Evolutionary conservation across 2,797 vertebrate species (phyloP), one percentile per base, ranked within the genome.

Genomic region (Falco biarmicus): DNA sequence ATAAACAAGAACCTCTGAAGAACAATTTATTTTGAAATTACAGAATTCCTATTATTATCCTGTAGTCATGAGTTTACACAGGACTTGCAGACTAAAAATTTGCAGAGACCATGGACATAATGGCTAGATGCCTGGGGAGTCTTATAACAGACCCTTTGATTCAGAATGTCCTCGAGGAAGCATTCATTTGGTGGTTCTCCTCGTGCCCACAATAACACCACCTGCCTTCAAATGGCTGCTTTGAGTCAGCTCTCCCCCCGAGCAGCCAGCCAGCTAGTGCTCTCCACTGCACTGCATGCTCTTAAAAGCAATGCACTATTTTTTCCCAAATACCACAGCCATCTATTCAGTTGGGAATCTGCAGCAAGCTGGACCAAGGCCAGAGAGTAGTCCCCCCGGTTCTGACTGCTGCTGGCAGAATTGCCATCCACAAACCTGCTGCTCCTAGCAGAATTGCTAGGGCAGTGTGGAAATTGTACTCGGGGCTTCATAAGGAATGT

Each of bases 171-270:
- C 53, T 13, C 8, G 18, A 85, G 81, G 68, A 89, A 71, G 84
- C 61, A 83, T 92, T 94, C 92, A 91, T 78, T 65, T 89, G 50
- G 57, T 89, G 92, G 60, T 78, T 93, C 85, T 90, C 90, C 81
- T 69, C 64, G 71, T 51, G 60, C 51, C 94, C 94, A 87, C 90
- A 96, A 86, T 75, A 95, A 90, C 95, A 92, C 90, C 81, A 95
- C 95, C 95, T 96, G 94, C 93, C 71, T 89, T 94, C 54, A 81
- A 95, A 95, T 22, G 78, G 82, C 95, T 91, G 81, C 88, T 94
- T 75, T 85, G 94, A 85, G 88, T 13, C 95, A 51, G 41, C 57
- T 90, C 53, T 89, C 29, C 64, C 78, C 84, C 86, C 82, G 71
- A 87, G 75, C 93, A 94, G 87, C n/a, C 88, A 91, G 79, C 29